These are phyloP conservation scores for Drusus annulatus DNA, from an alignment of 1,140 invertebrate genomes.

Conservation along the genomic window DNA sequence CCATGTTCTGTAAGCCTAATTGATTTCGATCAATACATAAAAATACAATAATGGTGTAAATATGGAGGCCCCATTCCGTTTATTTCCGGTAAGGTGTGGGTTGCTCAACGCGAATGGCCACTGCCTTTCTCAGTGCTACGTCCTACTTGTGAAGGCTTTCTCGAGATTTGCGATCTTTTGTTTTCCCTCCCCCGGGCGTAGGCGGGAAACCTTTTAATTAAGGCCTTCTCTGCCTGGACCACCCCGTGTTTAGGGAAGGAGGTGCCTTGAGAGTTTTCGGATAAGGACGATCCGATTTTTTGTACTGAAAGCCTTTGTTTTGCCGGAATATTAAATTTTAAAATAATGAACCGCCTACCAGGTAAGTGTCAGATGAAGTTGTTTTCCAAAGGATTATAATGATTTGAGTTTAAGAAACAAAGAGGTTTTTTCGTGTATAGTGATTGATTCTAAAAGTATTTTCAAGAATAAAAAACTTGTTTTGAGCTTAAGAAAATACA, in stretches of 20 bases:
- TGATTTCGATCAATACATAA: no score
- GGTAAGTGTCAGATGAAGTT: slow-evolving; percentile 19
- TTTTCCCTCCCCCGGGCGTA: slow-evolving; percentile 43
- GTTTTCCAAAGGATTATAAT: slow-evolving; percentile 13
- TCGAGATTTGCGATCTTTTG: slow-evolving; percentile 59
- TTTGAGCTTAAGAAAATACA: no score
- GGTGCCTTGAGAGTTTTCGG: slow-evolving; percentile 54
- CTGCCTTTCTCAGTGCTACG: no score
- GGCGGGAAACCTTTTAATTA: slow-evolving; percentile 57
- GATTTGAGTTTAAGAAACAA: not conserved
- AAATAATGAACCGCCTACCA: slow-evolving; percentile 44
- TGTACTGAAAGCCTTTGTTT: slow-evolving; percentile 39
- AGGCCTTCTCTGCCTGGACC: slow-evolving; percentile 35
- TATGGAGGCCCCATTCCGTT: no score
- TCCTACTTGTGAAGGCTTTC: slow-evolving; percentile 49
- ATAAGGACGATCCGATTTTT: slow-evolving; percentile 50
- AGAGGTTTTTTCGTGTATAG: not conserved
- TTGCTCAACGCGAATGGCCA: no score
- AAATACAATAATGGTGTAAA: no score
- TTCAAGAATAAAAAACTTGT: no score
- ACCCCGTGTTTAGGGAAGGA: not conserved
- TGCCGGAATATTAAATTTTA: slow-evolving; percentile 51
- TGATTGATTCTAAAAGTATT: not conserved
- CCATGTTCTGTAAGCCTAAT: no score
- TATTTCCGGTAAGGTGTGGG: no score